Percentiles rank a stretch among this genome's conserved stretches.
These are phyloP conservation scores for Coelopa pilipes DNA, from an alignment of 2,888 invertebrate genomes.

Conservation along the genomic window DNA sequence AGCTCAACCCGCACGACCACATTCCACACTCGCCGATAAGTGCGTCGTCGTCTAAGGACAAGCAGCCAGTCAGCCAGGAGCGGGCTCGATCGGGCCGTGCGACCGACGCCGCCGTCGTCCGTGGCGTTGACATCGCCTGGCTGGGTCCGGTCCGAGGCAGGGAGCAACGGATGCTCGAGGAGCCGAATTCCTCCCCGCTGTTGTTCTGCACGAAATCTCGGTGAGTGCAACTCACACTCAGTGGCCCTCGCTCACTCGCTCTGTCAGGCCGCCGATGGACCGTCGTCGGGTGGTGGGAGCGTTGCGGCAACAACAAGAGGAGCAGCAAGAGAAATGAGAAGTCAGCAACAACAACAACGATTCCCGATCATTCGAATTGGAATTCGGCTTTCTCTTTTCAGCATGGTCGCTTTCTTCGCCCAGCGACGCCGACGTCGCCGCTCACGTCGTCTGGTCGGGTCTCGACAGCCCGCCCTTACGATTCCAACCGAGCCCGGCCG, in stretches of 20 bases:
- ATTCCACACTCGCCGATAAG: conserved; percentile 8
- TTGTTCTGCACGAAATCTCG: too few relatives aligned
- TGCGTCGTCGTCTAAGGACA: conserved; percentile 7
- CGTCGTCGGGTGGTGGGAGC: too few relatives aligned
- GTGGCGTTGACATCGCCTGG: too few relatives aligned
- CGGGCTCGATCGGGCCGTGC: background rate
- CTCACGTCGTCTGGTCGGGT: too few relatives aligned
- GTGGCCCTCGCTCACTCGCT: too few relatives aligned
- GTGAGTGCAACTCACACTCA: too few relatives aligned
- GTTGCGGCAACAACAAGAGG: background rate
- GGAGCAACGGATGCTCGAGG: too few relatives aligned
- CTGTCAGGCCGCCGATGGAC: too few relatives aligned
- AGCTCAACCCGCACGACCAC: conserved; percentile 9
- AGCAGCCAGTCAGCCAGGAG: conserved; percentile 4
- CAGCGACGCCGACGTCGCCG: conserved; percentile 12
- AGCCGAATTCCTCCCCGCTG: too few relatives aligned
- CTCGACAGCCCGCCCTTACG: conserved; percentile 22
- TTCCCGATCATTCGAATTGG: conserved; percentile 48
- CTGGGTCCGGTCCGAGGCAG: too few relatives aligned
- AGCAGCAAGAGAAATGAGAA: background rate
- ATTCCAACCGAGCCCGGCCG: background rate
- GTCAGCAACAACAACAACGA: conserved; percentile 34
- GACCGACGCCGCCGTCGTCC: too few relatives aligned
- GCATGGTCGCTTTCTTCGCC: conserved; percentile 37
- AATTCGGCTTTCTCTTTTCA: conserved; percentile 63